A percentile compares a stretch with the other conserved stretches of the same genome.
phyloP scores from a whole-genome alignment of 1,140 invertebrate genomes.

The Ceratina calcarata region DNA sequence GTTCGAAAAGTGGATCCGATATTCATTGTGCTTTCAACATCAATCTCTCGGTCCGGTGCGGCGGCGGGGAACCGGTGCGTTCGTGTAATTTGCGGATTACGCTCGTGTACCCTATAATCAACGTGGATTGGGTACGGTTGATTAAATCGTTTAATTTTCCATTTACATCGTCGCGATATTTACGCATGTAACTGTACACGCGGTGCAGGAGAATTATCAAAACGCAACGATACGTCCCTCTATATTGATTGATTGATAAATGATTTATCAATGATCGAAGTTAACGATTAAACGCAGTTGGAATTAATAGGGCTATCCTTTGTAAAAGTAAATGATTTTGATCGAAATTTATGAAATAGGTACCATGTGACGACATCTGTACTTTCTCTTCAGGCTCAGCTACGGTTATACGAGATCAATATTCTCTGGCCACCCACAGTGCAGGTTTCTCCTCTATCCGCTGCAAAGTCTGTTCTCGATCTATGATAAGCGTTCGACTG shows the following conservation, averaged over 20 bases:
- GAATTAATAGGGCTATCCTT: too few species aligned
- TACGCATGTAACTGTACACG: background rate
- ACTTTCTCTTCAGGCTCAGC: background rate
- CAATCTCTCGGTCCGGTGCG: background rate
- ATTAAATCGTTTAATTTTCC: constrained; percentile 56
- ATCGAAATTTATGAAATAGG: background rate
- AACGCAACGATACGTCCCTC: background rate
- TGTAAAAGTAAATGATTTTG: too few species aligned
- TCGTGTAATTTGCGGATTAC: constrained; percentile 51
- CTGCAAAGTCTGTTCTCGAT: background rate
- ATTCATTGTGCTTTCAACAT: constrained; percentile 32
- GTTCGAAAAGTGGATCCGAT: constrained; percentile 4
- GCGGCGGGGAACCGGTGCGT: background rate
- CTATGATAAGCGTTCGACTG: background rate
- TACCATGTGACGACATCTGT: background rate
- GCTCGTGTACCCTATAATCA: constrained; percentile 43
- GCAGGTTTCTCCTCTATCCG: background rate
- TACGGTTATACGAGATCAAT: background rate
- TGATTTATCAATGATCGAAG: too few species aligned
- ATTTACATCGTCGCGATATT: constrained; percentile 17
- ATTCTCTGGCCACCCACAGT: background rate
- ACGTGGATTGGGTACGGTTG: constrained; percentile 26
- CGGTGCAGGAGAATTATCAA: constrained; percentile 1
- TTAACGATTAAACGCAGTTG: too few species aligned
- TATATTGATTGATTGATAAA: too few species aligned